A percentile compares a stretch with the other conserved stretches of the same genome.
Conservation (phyloP, 2,113 vertebrate species). For the Atractosteus spatula region DNA sequence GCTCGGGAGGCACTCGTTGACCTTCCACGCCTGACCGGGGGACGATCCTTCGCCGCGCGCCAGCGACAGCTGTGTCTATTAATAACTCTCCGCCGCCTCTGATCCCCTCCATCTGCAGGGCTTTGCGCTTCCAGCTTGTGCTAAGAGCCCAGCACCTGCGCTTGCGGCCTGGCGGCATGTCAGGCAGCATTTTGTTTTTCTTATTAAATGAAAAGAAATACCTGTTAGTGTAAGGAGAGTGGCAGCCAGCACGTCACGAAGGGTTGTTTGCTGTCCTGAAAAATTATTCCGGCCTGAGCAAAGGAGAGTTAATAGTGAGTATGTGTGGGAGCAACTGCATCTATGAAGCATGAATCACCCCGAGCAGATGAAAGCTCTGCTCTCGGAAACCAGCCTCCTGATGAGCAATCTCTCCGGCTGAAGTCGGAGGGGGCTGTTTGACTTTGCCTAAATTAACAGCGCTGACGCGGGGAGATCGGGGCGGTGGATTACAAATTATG, state of each 20-base stretch:
- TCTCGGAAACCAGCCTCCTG: not conserved
- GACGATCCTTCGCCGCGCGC: conserved; percentile 40
- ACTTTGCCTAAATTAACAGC: not conserved
- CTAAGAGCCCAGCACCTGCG: not conserved
- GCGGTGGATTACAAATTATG: not conserved
- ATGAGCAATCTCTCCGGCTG: not conserved
- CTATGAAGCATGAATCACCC: not conserved
- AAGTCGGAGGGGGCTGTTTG: not conserved
- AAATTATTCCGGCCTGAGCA: too few species aligned
- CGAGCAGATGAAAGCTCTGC: not conserved
- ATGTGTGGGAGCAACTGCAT: too few species aligned
- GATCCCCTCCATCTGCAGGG: conserved; percentile 26
- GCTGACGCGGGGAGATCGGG: not conserved
- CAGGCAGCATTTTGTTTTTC: not conserved
- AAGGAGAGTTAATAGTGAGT: too few species aligned
- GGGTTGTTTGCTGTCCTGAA: too few species aligned
- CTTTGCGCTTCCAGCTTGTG: not conserved
- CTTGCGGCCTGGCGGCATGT: too few species aligned
- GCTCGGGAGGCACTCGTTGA: conserved; percentile 27
- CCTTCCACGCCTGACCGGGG: conserved; percentile 37
- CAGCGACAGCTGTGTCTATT: conserved; percentile 71
- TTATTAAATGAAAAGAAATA: too few species aligned
- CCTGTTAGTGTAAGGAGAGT: too few species aligned
- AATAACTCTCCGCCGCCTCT: conserved; percentile 37
- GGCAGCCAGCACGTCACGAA: too few species aligned